These are phyloP conservation scores for Plectus sambesii DNA, from an alignment of 1,140 invertebrate genomes.

Conservation along the genomic window DNA sequence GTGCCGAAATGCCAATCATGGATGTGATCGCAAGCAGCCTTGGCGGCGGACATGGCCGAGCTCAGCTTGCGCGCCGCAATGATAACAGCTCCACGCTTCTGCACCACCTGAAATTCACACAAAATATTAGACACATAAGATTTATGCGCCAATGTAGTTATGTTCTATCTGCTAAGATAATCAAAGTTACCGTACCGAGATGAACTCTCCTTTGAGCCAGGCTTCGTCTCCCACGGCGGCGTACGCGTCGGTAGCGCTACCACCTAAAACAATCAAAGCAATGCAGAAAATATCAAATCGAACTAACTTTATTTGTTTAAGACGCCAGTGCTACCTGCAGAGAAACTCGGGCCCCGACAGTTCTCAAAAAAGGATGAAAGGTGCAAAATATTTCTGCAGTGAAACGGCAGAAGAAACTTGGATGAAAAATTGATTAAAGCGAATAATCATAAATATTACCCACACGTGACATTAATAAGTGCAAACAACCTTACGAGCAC, in stretches of 20 bases:
- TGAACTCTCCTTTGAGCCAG: slow-evolving; percentile 70
- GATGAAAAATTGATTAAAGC: no score
- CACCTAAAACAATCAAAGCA: slow-evolving; percentile 19
- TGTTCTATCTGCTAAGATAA: slow-evolving; percentile 2
- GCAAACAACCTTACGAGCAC: no score
- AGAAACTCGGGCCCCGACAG: slow-evolving; percentile 39
- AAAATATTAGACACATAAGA: slow-evolving; percentile 12
- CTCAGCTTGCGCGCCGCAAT: slow-evolving; percentile 95
- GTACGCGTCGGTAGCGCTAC: slow-evolving; percentile 49
- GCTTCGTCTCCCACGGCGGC: slow-evolving; percentile 67
- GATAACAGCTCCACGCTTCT: slow-evolving; percentile 91
- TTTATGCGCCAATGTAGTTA: slow-evolving; percentile 6
- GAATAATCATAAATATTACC: background rate
- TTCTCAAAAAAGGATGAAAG: no score
- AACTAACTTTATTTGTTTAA: no score
- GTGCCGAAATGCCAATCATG: slow-evolving; percentile 78
- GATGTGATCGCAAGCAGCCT: slow-evolving; percentile 96
- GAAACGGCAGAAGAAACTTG: no score
- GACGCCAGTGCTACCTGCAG: no score
- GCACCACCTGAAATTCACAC: slow-evolving; percentile 61
- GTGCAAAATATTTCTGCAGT: no score
- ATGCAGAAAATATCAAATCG: slow-evolving; percentile 9
- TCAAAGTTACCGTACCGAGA: slow-evolving; percentile 51
- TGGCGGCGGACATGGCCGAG: slow-evolving; percentile 92
- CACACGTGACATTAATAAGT: slow-evolving; percentile 1